A percentile compares a stretch with the other conserved stretches of the same genome.
phyloP scores from a whole-genome alignment of 2,797 vertebrate species.

The Myotis pilosus region DNA sequence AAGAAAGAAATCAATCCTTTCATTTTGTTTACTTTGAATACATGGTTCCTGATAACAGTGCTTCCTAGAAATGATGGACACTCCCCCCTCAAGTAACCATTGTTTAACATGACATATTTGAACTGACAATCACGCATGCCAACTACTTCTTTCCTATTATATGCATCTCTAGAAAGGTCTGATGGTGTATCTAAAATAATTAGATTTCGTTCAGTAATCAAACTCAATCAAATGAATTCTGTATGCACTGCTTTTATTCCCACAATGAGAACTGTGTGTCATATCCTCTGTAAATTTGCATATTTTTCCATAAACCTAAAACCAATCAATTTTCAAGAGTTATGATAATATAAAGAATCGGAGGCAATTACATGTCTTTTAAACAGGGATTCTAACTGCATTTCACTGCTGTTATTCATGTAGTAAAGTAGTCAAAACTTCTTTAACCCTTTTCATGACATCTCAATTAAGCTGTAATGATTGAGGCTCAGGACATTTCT shows the following conservation, averaged over 20 bases:
- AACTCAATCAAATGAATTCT: constrained; percentile 84
- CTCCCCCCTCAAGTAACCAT: neutral
- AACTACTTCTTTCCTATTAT: constrained; percentile 75
- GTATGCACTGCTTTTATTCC: constrained; percentile 82
- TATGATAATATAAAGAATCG: constrained; percentile 88
- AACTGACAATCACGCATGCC: constrained; percentile 53
- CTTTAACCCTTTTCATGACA: constrained; percentile 81
- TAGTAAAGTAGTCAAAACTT: constrained; percentile 77
- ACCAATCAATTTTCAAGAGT: constrained; percentile 89
- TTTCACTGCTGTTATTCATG: constrained; percentile 71
- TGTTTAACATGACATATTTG: constrained; percentile 21
- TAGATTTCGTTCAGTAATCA: constrained; percentile 86
- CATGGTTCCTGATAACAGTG: neutral
- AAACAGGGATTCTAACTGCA: constrained; percentile 83
- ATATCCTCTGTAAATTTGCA: constrained; percentile 81
- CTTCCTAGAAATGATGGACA: constrained; percentile 23
- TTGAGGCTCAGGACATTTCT: constrained; percentile 67
- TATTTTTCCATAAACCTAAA: constrained; percentile 89
- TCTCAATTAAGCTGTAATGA: constrained; percentile 77
- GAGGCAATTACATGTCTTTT: constrained; percentile 86
- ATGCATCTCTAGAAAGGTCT: constrained; percentile 79
- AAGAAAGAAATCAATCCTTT: neutral
- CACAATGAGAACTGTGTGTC: constrained; percentile 80
- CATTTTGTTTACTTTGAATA: constrained; percentile 31
- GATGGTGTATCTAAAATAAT: constrained; percentile 82